phyloP scores from a whole-genome alignment of 1,140 invertebrate species.

The Bombus fervidus region DNA sequence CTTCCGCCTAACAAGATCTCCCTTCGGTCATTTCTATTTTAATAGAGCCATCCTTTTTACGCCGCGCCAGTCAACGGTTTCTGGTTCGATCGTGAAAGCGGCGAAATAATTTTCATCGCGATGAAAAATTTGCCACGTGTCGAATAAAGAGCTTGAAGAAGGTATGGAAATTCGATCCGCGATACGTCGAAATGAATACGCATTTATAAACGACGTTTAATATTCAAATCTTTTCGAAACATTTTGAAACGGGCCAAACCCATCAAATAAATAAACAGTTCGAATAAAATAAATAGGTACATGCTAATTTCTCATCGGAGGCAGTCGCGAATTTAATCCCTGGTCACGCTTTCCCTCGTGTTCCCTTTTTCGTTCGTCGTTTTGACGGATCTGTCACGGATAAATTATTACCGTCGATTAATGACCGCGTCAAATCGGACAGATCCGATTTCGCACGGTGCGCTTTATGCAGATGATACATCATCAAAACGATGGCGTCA shows the following conservation, averaged over 20 bases:
- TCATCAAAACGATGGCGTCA: background rate
- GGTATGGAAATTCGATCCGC: too few species aligned
- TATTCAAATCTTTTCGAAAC: too few species aligned
- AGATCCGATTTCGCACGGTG: conserved; percentile 7
- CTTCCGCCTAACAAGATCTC: conserved; percentile 31
- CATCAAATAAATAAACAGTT: background rate
- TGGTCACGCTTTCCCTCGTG: background rate
- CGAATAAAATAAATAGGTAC: background rate
- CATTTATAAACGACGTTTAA: too few species aligned
- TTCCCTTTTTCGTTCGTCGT: background rate
- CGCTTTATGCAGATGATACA: conserved; percentile 17
- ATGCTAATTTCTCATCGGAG: too few species aligned
- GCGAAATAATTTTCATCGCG: background rate
- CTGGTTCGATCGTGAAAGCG: background rate
- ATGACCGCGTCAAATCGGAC: conserved; percentile 31
- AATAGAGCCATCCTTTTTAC: conserved; percentile 42
- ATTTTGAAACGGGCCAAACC: too few species aligned
- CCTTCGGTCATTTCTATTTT: conserved; percentile 42
- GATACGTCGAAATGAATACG: too few species aligned
- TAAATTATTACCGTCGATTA: conserved; percentile 34
- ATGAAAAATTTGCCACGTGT: too few species aligned
- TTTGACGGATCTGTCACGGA: conserved; percentile 33
- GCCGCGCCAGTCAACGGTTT: conserved; percentile 15
- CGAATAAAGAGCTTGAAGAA: too few species aligned
- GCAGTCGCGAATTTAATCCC: background rate